These are phyloP conservation scores for Seison nebaliae DNA, from an alignment of 1,140 invertebrate genomes.

Conservation along the genomic window DNA sequence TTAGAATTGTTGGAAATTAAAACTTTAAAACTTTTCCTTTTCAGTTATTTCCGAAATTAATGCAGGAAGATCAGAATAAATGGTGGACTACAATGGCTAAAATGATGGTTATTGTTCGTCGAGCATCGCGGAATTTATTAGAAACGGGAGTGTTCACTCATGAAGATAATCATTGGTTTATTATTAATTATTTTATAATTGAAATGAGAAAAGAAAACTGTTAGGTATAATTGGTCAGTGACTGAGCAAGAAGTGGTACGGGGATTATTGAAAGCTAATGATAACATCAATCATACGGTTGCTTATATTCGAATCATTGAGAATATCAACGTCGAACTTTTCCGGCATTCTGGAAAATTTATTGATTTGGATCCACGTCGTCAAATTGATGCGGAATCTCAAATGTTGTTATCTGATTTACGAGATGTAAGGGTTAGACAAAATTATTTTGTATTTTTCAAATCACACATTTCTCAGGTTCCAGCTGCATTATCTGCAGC, in stretches of 20 bases:
- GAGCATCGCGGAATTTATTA: constrained; percentile 55
- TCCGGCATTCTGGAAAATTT: constrained; percentile 62
- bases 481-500: background rate
- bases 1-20: no score
- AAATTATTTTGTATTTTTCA: constrained; percentile 12
- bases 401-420: constrained; percentile 57
- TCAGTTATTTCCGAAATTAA: no score
- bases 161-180: constrained; percentile 74
- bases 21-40: no score
- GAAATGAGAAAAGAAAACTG: constrained; percentile 3
- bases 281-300: constrained; percentile 66
- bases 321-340: constrained; percentile 79
- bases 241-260: constrained; percentile 89
- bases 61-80: constrained; percentile 42
- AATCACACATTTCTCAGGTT: constrained; percentile 15
- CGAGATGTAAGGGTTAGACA: constrained; percentile 54
- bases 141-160: constrained; percentile 57
- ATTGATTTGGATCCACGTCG: constrained; percentile 62
- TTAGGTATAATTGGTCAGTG: constrained; percentile 32
- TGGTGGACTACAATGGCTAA: constrained; percentile 89
- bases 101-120: constrained; percentile 73
- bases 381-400: constrained; percentile 78
- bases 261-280: constrained; percentile 66
- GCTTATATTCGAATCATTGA: constrained; percentile 81
- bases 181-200: background rate